Evolutionary conservation across 2,113 vertebrate genomes (phyloP), one percentile per base, ranked within the genome.

Genomic region (Sphyrna mokarran): DNA sequence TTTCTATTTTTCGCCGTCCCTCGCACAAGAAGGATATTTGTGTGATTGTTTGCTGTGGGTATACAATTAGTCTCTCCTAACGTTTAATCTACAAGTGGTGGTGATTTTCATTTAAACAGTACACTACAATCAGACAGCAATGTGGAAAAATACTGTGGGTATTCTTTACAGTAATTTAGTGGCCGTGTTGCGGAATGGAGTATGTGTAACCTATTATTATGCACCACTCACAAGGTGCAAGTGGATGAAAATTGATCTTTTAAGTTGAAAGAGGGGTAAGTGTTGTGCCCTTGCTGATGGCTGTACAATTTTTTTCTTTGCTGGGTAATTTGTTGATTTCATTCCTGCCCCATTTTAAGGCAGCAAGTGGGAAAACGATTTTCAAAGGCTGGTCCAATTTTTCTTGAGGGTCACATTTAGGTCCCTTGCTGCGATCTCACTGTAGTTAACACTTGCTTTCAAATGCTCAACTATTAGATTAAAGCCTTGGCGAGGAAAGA

Each of bases 201-300:
- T 98, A 98, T 98, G 97, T 98, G 97, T 98, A 99, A 98, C 97
- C 97, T 98, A 97, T 99, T 98, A 98, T 99, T 99, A 99, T 98
- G 98, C 98, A 98, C 98, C 98, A 98, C 98, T 98, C 98, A 98
- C 97, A 95, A 97, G 98, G 98, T 98, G 98, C 97, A 97, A 99
- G 98, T 98, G 98, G 97, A 97, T 98, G 98, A 99, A 99, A 99
- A 99, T 98, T 98, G 98, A 99, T 98, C 98, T 97, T 97, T 98
- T 98, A 98, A 98, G 99, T 98, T 98, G 98, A 98, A 98, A 97
- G 97, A 97, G 97, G 97, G 98, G 97, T 96, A 97, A 98, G 97
- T 98, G 98, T 98, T 98, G 98, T 97, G 98, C 98, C 98, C 98
- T 98, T 98, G 98, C 98, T 97, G 97, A 98, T 98, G 98, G 96